phyloP scores from a whole-genome alignment of 1,140 invertebrate species.

The Anastrepha ludens region DNA sequence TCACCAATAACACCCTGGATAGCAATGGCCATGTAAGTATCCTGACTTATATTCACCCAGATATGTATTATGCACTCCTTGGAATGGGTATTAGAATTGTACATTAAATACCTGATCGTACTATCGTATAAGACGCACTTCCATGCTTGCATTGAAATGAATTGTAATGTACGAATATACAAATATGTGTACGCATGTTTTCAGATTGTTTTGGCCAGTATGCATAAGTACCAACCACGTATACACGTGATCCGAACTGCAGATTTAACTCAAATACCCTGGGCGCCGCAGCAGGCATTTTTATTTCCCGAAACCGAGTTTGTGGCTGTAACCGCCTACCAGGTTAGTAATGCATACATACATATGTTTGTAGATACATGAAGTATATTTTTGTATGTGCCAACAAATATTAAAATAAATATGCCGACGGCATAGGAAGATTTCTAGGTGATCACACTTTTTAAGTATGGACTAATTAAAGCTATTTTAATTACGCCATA shows the following conservation, averaged over 20 bases:
- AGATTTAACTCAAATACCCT: constrained; percentile 79
- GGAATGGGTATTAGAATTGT: no score
- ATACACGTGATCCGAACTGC: constrained; percentile 86
- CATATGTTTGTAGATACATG: not conserved
- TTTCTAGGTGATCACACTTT: no score
- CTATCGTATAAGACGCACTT: no score
- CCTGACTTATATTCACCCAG: not conserved
- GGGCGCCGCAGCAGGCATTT: constrained; percentile 80
- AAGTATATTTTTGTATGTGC: no score
- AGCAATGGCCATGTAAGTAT: constrained; percentile 87
- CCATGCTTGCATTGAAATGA: no score
- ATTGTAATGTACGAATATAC: not conserved
- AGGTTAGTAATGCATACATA: constrained; percentile 76
- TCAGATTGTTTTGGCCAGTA: constrained; percentile 91
- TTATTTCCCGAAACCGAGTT: constrained; percentile 89
- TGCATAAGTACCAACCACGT: constrained; percentile 93
- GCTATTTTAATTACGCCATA: no score
- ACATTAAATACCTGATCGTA: no score
- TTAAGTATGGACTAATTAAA: no score
- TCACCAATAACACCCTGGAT: constrained; percentile 92
- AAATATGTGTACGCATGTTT: constrained; percentile 60
- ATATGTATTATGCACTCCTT: not conserved
- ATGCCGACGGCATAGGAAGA: no score
- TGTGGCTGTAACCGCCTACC: constrained; percentile 94
- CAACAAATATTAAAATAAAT: no score